Base-by-base conservation (phyloP, 2,113 vertebrate genomes). In the Verasper variegatus region DNA sequence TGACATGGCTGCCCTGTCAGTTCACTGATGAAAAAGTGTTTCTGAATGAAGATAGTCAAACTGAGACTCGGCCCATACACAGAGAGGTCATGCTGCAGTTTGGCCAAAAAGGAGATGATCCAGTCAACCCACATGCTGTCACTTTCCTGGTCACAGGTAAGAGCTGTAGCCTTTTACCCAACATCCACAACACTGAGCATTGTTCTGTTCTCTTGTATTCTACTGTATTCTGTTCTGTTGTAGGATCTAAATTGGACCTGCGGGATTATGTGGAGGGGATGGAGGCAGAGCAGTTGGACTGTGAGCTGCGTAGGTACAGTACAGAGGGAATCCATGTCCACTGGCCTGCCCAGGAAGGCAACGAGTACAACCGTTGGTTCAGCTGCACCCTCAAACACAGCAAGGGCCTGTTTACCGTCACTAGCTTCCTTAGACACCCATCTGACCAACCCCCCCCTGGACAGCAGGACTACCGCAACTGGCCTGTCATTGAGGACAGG, bases 111-210 rank as follows among this genome's bases (percentile, higher is more conserved):
- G 92, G 85, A 68, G 93, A 94, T 55, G 2, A 54, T 40, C 82
- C 92, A 17, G 42, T 92, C 23, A 79, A 93, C 65, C 90, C 90
- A 1, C 17, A 85, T 0, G 64, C 59, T 14, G 66, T 95, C 65
- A 95, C 94, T 1, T 95, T 95, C 79, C 82, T 94, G 61, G 67
- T 93, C 52, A 90, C 84, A 1, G 80, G 95, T 95, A 54, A 87
- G 85, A 40, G 20, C 26, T 54, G 10, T 0, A 7, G 5, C 3
- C 37, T 58, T 9, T 13, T 4, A 21, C 5, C 1, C 12, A 51
- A 18, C 47, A 51, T 51, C 13, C 0, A 13, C 1, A 4, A 47
- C n/a, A 18, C 31, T 49, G 40, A 26, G 7, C 10, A 13, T 14
- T 37, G 13, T 4, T 60, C 21, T 9, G 3, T 40, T 64, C 8